phyloP scores from a whole-genome alignment of 2,113 vertebrate genomes.

The Echinops telfairi region DNA sequence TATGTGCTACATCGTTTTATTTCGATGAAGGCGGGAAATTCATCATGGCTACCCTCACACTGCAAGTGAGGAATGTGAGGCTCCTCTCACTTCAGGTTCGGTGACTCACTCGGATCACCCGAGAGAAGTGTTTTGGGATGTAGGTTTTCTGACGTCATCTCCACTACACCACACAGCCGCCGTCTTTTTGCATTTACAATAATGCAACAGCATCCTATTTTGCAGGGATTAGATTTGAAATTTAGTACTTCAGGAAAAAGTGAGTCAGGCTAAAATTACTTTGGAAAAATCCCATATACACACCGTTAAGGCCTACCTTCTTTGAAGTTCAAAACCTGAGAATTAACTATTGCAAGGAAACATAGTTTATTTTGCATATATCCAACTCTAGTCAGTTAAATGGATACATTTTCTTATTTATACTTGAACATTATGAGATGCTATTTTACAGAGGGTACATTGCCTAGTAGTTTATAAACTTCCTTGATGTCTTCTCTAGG shows the following conservation, averaged over 20 bases:
- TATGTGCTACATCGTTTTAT: background rate
- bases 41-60: background rate
- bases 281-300: background rate
- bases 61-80: background rate
- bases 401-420: background rate
- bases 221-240: background rate
- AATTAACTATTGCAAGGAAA: background rate
- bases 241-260: background rate
- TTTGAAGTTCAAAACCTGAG: background rate
- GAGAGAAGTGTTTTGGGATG: background rate
- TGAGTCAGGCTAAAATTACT: background rate
- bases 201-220: background rate
- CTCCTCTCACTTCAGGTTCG: background rate
- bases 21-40: background rate
- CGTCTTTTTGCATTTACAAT: background rate
- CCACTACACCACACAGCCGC: background rate
- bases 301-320: background rate
- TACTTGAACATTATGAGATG: background rate
- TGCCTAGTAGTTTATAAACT: background rate
- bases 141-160: background rate
- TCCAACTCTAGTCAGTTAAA: background rate
- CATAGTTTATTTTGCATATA: background rate
- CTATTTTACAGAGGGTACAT: constrained; percentile 13
- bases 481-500: background rate
- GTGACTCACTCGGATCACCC: background rate